These are phyloP conservation scores for Tinea semifulvella DNA, from an alignment of 2,888 invertebrate genomes.

Conservation along the genomic window DNA sequence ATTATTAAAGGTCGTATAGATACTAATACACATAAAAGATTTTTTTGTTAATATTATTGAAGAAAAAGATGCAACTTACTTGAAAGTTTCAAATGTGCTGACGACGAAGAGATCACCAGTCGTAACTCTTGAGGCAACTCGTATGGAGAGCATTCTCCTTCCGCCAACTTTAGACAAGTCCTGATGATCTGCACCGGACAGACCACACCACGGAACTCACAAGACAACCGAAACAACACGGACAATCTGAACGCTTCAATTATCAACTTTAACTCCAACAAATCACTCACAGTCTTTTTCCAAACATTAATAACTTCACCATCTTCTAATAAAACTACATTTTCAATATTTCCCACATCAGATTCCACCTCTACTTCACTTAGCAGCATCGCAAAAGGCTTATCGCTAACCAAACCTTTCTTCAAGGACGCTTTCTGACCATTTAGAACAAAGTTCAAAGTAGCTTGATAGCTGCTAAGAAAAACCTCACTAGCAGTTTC, in stretches of 20 bases:
- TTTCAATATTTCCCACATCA: slow-evolving; percentile 51
- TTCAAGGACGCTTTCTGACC: slow-evolving; percentile 41
- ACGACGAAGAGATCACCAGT: slow-evolving; percentile 56
- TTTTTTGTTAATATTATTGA: too few relatives aligned
- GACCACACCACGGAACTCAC: slow-evolving; percentile 41
- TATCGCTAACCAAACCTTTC: slow-evolving; percentile 38
- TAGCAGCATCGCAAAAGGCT: slow-evolving; percentile 42
- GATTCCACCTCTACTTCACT: slow-evolving; percentile 55
- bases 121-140: slow-evolving; percentile 73
- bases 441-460: slow-evolving; percentile 42
- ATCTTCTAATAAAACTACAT: slow-evolving; percentile 42
- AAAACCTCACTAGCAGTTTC: slow-evolving; percentile 34
- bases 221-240: slow-evolving; percentile 58
- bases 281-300: slow-evolving; percentile 56
- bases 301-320: slow-evolving; percentile 47
- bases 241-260: slow-evolving; percentile 69
- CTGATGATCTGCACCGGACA: slow-evolving; percentile 67
- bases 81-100: slow-evolving; percentile 42
- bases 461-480: slow-evolving; percentile 41
- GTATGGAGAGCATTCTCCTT: slow-evolving; percentile 68
- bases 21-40: too few relatives aligned
- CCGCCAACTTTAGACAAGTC: slow-evolving; percentile 71
- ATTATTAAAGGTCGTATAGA: too few relatives aligned
- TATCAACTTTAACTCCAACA: slow-evolving; percentile 66
- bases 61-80: slow-evolving; percentile 30